Base-by-base conservation (phyloP, 2,888 invertebrate species). In the Scaptomyza polygonia region DNA sequence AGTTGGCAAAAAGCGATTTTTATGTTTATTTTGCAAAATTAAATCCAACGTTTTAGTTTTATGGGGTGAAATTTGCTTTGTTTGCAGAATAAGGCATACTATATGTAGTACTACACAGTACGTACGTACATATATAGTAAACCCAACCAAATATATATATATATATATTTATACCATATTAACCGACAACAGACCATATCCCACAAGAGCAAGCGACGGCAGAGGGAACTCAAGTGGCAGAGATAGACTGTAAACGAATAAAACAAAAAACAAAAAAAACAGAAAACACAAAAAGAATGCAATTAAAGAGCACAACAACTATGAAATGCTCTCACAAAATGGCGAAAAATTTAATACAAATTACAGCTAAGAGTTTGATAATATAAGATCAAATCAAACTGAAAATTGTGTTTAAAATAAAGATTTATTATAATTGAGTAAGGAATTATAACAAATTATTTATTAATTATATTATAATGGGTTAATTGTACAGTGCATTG, bases 1-100 rank as follows among this genome's bases (percentile, higher is more conserved):
- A 36, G 54, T 51, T 72, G 45, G 66, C 57, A 55, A 57, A 65
- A 63, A 71, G 65, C 69, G 59, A 66, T 84, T 76, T 85, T 83
- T 87, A 67, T 83, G 82, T 83, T 87, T 83, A 85, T 85, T 83
- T 87, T 84, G 87, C 87, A 83, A 87, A 87, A 83, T 83, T 76
- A 83, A 83, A 83, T 87, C 87, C 82, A 73, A 78, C 82, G 85
- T 85, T 87, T 83, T 83, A 87, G 82, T 83, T 83, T 81, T 83
- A 83, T 87, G 71, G 66, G 78, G 59, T 76, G 67, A 87, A 87
- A 83, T 76, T 87, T 87, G 82, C 82, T 85, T 87, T 87, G 85
- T 82, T 87, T 85, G 82, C 82, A 65, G 58, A 81, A 85, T 67
- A 70, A 51, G 56, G 65, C 64, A 64, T 72, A n/a, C n/a, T n/a